These are phyloP conservation scores for Sialia sialis DNA, from an alignment of 2,113 vertebrate species.

Conservation along the genomic window DNA sequence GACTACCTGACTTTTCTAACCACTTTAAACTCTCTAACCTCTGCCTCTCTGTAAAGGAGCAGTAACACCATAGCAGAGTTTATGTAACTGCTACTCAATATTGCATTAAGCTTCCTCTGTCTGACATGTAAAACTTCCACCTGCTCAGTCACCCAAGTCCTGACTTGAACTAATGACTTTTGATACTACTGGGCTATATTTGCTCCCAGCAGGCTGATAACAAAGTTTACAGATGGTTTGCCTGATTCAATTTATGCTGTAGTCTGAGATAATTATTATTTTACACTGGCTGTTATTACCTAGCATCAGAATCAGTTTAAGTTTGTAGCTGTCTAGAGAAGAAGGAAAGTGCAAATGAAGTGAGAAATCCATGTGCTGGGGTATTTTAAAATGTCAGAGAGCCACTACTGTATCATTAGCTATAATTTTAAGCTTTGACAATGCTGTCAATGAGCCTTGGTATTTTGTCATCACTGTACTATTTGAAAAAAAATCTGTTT, in stretches of 20 bases:
- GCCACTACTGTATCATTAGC: conserved; percentile 50
- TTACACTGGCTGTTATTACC: not conserved
- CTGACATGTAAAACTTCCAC: conserved; percentile 50
- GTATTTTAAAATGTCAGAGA: conserved; percentile 29
- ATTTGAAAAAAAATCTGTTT: conserved; percentile 51
- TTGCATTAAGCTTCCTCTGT: conserved; percentile 38
- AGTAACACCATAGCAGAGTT: not conserved
- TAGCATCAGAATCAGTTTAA: conserved; percentile 20
- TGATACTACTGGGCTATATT: conserved; percentile 30
- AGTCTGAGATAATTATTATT: not conserved
- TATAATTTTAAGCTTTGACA: conserved; percentile 64
- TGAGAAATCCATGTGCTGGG: not conserved
- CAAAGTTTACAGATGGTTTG: not conserved
- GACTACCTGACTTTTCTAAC: not conserved
- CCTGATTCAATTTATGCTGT: not conserved
- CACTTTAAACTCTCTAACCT: not conserved
- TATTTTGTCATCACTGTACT: conserved; percentile 47
- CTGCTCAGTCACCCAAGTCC: conserved; percentile 53
- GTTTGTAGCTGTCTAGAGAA: conserved; percentile 26
- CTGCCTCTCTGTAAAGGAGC: not conserved
- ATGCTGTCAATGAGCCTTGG: conserved; percentile 28
- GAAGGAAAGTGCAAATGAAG: not conserved
- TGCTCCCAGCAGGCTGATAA: conserved; percentile 24
- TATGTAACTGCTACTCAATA: conserved; percentile 46
- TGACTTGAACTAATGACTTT: conserved; percentile 52